phyloP scores from a whole-genome alignment of 1,140 invertebrate species.

The Conus ventricosus region DNA sequence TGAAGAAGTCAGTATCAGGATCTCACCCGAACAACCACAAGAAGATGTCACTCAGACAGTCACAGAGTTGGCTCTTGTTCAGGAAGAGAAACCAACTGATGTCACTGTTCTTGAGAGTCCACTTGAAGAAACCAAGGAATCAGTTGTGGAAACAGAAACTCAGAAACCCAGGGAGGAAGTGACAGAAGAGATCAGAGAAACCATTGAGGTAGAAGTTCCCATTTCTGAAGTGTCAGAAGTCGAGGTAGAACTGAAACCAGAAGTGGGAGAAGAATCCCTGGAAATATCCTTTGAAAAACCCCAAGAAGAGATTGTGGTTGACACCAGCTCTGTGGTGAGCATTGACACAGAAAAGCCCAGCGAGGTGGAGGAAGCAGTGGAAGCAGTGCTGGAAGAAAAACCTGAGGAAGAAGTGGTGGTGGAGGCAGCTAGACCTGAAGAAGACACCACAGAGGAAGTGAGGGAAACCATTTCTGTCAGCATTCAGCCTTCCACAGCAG shows the following conservation, averaged over 20 bases:
- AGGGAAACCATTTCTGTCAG: conserved; percentile 33
- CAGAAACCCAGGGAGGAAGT: conserved; percentile 50
- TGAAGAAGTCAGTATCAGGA: conserved; percentile 28
- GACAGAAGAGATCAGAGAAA: conserved; percentile 43
- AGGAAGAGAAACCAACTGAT: conserved; percentile 37
- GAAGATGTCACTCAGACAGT: conserved; percentile 42
- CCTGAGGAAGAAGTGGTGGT: conserved; percentile 1
- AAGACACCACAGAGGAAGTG: conserved; percentile 41
- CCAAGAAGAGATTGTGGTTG: conserved; percentile 44
- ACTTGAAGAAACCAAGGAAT: conserved; percentile 5
- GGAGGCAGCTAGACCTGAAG: conserved; percentile 12
- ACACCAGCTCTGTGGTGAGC: conserved; percentile 28
- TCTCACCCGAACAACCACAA: conserved; percentile 32
- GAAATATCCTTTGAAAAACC: conserved; percentile 39
- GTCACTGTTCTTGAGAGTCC: conserved; percentile 25
- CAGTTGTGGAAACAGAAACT: conserved; percentile 25
- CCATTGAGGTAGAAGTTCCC: conserved; percentile 39
- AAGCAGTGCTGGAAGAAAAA: conserved; percentile 1
- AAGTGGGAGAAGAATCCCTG: conserved; percentile 40
- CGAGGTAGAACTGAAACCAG: conserved; percentile 23
- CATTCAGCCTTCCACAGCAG: conserved; percentile 12
- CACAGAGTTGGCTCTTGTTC: conserved; percentile 39
- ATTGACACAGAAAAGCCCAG: conserved; percentile 46
- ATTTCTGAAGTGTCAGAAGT: conserved; percentile 44
- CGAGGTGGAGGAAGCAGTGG: conserved; percentile 41